phyloP scores from a whole-genome alignment of 2,888 invertebrate genomes.

The Eubasilissa splendida region DNA sequence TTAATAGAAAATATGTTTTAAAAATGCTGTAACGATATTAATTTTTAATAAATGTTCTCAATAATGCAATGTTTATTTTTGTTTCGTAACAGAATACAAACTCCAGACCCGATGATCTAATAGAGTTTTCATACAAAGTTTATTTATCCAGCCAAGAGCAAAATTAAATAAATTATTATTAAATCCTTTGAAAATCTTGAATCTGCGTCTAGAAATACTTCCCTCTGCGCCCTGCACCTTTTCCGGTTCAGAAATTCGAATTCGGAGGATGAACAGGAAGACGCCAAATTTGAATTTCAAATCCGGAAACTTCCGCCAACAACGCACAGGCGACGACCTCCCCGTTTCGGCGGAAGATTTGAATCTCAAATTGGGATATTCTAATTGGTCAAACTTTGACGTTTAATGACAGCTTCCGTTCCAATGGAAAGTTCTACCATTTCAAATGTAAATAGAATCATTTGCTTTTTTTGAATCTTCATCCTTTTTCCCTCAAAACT shows the following conservation, averaged over 20 bases:
- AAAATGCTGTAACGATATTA: no score
- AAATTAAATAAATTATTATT: not conserved
- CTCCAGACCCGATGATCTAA: no score
- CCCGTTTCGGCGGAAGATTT: conserved; percentile 4
- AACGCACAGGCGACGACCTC: not conserved
- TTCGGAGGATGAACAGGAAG: not conserved
- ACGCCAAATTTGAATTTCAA: conserved; percentile 29
- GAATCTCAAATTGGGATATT: conserved; percentile 21
- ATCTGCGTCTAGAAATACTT: not conserved
- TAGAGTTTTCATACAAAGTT: no score
- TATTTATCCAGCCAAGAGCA: no score
- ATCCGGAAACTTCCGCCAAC: conserved; percentile 17
- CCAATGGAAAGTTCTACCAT: not conserved
- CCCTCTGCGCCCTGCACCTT: not conserved
- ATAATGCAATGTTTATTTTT: no score
- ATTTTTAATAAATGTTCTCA: no score
- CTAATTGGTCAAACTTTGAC: conserved; percentile 24
- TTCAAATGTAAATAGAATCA: not conserved
- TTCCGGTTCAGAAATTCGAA: conserved; percentile 10
- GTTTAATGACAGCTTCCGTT: conserved; percentile 20
- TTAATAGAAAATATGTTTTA: no score
- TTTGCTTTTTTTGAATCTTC: not conserved
- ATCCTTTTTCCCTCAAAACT: no score
- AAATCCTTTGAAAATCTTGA: not conserved
- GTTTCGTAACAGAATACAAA: no score